Evolutionary conservation across 2,888 invertebrate species (phyloP), one percentile per base, ranked within the genome.

Genomic region (Epinotia brunnichana): DNA sequence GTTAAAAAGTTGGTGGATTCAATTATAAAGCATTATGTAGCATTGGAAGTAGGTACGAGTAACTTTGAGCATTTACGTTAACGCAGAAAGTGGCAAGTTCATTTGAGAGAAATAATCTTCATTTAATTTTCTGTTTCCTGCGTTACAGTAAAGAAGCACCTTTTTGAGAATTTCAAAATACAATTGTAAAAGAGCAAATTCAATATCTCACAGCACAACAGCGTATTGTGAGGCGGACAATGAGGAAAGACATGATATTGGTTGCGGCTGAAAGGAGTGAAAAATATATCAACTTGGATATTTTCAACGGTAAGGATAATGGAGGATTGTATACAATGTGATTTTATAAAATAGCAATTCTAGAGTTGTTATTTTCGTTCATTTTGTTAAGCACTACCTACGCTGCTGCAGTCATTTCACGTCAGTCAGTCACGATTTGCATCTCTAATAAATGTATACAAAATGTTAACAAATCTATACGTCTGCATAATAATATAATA

Each of bases 181-280:
- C 48, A 69, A 63, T 51, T 53, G 57, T 60, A 63, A 53, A 64
- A 66, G 64, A 54, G 67, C 68, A 70, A 73, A 75, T 76, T 73
- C 72, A 76, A 76, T 78, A 76, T 73, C 48, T 64, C 63, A 63
- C 54, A 48, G 29, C 41, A 63, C 73, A 73, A 59, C 69, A 59
- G 57, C 51, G 69, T 39, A 73, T 73, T 73, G 73, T 71, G 41
- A 19, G 35, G 53, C 75, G 71, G 77, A 79, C 75, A 78, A 77
- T 78, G 69, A 72, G 60, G 71, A 71, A 75, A 76, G 77, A 76
- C 77, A 76, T 69, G 71, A 69, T 74, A 74, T 70, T 71, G 69
- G 73, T 73, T 57, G 63, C 57, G 62, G 63, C 62, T 63, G 69
- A 69, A 69, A 63, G 51, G 68, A 69, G 73, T 73, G 73, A 63